Conservation (phyloP, 1,140 invertebrate genomes). For the Cotesia vestalis region DNA sequence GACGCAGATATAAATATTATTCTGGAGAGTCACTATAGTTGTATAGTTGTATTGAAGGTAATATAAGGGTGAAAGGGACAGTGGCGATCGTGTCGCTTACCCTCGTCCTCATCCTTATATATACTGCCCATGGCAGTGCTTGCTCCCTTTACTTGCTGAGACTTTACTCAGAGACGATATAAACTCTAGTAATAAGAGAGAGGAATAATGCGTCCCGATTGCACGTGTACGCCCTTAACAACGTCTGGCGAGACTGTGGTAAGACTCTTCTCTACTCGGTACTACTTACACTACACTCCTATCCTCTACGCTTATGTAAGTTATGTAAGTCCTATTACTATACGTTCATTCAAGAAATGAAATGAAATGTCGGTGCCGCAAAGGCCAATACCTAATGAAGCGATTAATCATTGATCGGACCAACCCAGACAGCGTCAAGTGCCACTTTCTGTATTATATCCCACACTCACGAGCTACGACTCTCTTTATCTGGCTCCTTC, state of each 20-base stretch:
- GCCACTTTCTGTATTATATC: conserved; percentile 30
- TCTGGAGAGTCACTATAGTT: too few species aligned
- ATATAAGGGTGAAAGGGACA: conserved; percentile 52
- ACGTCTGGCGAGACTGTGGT: conserved; percentile 32
- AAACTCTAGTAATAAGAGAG: too few species aligned
- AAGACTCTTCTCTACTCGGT: neutral
- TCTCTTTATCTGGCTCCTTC: conserved; percentile 8
- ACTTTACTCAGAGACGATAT: too few species aligned
- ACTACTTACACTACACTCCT: neutral
- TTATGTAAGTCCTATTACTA: neutral
- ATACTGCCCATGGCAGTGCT: conserved; percentile 42
- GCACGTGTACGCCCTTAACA: conserved; percentile 30
- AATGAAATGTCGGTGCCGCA: neutral
- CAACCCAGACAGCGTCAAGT: conserved; percentile 42
- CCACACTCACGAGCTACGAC: conserved; percentile 7
- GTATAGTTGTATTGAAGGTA: neutral
- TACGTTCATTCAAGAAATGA: conserved; percentile 32
- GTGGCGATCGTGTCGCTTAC: conserved; percentile 57
- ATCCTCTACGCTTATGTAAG: neutral
- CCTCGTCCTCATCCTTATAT: neutral
- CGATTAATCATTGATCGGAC: conserved; percentile 43
- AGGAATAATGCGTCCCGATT: conserved; percentile 48
- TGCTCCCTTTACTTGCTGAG: neutral
- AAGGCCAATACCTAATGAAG: conserved; percentile 34
- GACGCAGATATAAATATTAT: neutral